Conservation (phyloP, 1,140 invertebrate genomes). For the Drosophila setifemur region DNA sequence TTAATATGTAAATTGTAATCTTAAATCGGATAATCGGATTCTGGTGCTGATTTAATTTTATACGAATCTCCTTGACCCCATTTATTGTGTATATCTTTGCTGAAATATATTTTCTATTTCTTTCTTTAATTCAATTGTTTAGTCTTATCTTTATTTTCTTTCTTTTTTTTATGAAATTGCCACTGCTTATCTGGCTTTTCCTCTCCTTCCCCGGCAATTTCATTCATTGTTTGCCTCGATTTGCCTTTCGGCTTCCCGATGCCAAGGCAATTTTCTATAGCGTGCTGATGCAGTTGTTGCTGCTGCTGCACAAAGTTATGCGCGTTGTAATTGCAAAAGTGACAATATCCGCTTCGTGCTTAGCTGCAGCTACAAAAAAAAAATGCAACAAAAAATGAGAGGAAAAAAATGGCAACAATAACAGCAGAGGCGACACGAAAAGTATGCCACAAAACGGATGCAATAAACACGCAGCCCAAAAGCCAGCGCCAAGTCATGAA, state of each 20-base stretch:
- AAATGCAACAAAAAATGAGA: too few relatives aligned
- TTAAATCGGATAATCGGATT: too few relatives aligned
- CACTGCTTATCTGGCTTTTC: constrained; percentile 23
- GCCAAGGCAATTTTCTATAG: constrained; percentile 49
- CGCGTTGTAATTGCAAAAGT: constrained; percentile 62
- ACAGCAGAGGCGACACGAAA: constrained; percentile 48
- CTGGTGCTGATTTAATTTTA: constrained; percentile 15
- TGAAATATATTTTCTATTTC: too few relatives aligned
- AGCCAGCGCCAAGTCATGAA: constrained; percentile 48
- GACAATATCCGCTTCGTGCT: constrained; percentile 64
- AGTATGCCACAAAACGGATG: constrained; percentile 63
- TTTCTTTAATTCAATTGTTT: constrained; percentile 34
- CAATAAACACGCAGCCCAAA: constrained; percentile 59
- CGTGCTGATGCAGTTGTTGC: constrained; percentile 22
- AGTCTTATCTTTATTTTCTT: constrained; percentile 13
- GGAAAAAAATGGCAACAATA: constrained; percentile 8
- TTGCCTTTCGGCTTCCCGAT: constrained; percentile 5
- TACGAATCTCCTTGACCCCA: constrained; percentile 17
- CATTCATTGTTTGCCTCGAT: constrained; percentile 31
- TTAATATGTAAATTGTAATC: too few relatives aligned
- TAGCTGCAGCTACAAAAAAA: constrained; percentile 32
- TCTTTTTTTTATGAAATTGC: constrained; percentile 24
- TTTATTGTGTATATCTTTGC: constrained; percentile 21
- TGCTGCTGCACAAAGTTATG: constrained; percentile 52
- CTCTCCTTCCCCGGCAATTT: constrained; percentile 7